A percentile compares a stretch with the other conserved stretches of the same genome.
These are phyloP conservation scores for Bambusicola thoracicus DNA, from an alignment of 2,113 vertebrate species.

Conservation along the genomic window DNA sequence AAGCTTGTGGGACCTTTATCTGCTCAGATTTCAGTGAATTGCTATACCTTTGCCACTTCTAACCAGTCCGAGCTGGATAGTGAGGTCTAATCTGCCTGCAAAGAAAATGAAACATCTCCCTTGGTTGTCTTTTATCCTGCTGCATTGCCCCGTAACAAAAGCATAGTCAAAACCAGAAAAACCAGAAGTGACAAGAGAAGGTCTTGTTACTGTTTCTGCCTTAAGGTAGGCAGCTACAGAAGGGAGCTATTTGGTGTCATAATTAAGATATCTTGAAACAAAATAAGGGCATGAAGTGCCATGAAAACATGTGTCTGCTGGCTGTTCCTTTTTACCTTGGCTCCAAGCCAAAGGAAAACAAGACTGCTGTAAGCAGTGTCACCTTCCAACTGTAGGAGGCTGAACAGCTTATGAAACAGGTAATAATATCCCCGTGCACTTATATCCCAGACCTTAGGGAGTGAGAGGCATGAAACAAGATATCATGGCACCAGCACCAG, in stretches of 20 bases:
- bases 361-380: neutral
- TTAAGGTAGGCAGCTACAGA: neutral
- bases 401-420: slow-evolving; percentile 2
- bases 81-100: neutral
- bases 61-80: neutral
- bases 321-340: neutral
- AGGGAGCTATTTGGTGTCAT: neutral
- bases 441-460: neutral
- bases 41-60: neutral
- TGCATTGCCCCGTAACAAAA: neutral
- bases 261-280: neutral
- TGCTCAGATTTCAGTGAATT: neutral
- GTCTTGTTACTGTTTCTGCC: neutral
- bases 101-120: neutral
- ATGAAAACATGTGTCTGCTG: fast-evolving
- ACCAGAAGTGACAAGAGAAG: neutral
- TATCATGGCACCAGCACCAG: neutral
- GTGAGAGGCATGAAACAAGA: neutral
- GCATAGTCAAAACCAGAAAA: neutral
- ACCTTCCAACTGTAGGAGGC: neutral
- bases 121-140: neutral
- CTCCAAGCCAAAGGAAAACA: neutral
- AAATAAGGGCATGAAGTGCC: neutral
- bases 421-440: neutral
- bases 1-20: neutral